Conservation (phyloP, 2,888 invertebrate species). For the Chesias legatella region DNA sequence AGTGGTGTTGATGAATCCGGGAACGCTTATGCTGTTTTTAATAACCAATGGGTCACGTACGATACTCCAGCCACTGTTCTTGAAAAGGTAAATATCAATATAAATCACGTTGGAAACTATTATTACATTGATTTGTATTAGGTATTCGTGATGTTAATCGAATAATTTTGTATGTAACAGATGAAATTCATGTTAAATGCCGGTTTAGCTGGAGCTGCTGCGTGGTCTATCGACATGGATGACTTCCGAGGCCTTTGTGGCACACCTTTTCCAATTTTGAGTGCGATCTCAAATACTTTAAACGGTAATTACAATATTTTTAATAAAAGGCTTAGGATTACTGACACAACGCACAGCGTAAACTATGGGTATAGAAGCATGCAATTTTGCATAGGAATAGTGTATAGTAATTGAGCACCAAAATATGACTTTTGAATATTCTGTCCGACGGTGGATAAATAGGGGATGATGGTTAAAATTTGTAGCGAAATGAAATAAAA, state of each 20-base stretch:
- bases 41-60: conserved; percentile 90
- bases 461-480: too few relatives aligned
- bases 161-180: conserved; percentile 51
- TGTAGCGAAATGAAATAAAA: too few relatives aligned
- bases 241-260: conserved; percentile 90
- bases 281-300: conserved; percentile 77
- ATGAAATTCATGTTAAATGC: conserved; percentile 82
- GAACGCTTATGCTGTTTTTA: conserved; percentile 83
- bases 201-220: conserved; percentile 85
- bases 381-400: too few relatives aligned
- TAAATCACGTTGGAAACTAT: neutral
- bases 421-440: too few relatives aligned
- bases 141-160: neutral
- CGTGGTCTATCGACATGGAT: conserved; percentile 87
- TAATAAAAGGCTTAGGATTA: too few relatives aligned
- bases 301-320: conserved; percentile 63
- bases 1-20: conserved; percentile 81
- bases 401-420: too few relatives aligned
- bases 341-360: too few relatives aligned
- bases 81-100: conserved; percentile 77
- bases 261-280: conserved; percentile 84
- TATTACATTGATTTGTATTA: conserved; percentile 1
- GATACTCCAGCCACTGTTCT: conserved; percentile 84
- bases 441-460: too few relatives aligned
- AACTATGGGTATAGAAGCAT: too few relatives aligned